Evolutionary conservation across 2,797 vertebrate genomes (phyloP).

Genomic region (Pseudopleuronectes americanus): DNA sequence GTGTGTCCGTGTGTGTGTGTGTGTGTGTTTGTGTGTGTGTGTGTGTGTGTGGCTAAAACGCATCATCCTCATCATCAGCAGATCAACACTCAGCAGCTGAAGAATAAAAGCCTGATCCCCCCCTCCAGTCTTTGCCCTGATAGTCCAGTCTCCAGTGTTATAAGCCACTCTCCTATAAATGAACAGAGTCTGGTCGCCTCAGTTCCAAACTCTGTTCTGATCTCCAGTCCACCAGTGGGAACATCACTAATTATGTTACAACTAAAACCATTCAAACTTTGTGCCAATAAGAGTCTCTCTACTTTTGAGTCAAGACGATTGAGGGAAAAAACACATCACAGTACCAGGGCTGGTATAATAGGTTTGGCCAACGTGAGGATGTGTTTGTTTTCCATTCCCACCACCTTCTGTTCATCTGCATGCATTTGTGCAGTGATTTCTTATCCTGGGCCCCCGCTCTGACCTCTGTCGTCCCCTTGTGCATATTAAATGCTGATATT

Average conservation of each 20-base stretch:
- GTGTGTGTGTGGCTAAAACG: background rate
- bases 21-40: background rate
- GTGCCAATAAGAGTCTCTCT: background rate
- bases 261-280: background rate
- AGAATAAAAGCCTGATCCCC: too few species aligned
- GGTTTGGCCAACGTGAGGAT: background rate
- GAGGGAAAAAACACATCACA: too few species aligned
- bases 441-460: slow-evolving; percentile 19
- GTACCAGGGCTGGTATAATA: too few species aligned
- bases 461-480: slow-evolving; percentile 70
- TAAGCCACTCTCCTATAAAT: background rate
- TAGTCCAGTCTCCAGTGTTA: background rate
- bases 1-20: too few species aligned
- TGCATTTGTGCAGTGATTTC: slow-evolving; percentile 24
- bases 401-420: slow-evolving; percentile 17
- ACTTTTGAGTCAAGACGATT: background rate
- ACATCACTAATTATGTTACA: background rate
- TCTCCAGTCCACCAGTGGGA: background rate
- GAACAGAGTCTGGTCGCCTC: background rate
- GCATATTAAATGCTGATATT: slow-evolving; percentile 77
- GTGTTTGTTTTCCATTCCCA: background rate
- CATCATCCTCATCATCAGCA: background rate
- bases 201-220: background rate
- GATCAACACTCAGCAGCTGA: background rate
- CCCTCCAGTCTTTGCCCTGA: background rate